Base-by-base conservation (phyloP, 2,113 vertebrate genomes). In the Salvelinus alpinus region DNA sequence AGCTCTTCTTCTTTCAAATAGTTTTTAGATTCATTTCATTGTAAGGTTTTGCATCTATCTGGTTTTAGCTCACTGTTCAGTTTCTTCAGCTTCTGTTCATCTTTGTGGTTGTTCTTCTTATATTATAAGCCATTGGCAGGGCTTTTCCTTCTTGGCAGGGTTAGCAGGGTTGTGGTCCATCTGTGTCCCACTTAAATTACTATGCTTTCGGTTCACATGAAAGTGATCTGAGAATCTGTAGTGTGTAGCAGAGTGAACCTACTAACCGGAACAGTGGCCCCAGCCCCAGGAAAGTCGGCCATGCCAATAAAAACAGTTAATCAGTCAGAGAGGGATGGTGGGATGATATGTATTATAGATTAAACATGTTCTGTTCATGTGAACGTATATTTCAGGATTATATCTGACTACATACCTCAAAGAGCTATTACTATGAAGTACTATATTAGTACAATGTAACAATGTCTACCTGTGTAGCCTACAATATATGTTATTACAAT, bases 301-400 rank as follows among this genome's bases (percentile, higher is more conserved):
- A 4, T 3, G 51, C 54, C 62, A 16, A 57, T 74, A 38, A 73
- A 82, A 78, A 78, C 57, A 73, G 34, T 65, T 65, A 65, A 44
- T 65, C 60, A 66, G 2, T 84, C 68, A 76, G 69, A 68, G 74
- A 76, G 38, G 16, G 78, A 54, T 54, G 16, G 59, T 38, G 29
- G 3, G 13, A 68, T 3, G 8, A 20, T 38, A 67, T 18, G 14
- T 14, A 18, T 18, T 44, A 18, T 44, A 3, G 38, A 44, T 44
- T 44, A 44, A 44, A 44, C 16, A 31, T 1, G 51, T 8, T 3
- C 62, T 78, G 76, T 29, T 70, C 34, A 74, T 16, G 38, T 44
- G 62, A 25, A 22, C 27, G 62, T 25, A 27, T 64, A 64, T 64
- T 64, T 22, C 62, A 25, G 8, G 22, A 25, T 25, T 64, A 64